Conservation (phyloP, 2,113 vertebrate species). For the Nettapus auritus region DNA sequence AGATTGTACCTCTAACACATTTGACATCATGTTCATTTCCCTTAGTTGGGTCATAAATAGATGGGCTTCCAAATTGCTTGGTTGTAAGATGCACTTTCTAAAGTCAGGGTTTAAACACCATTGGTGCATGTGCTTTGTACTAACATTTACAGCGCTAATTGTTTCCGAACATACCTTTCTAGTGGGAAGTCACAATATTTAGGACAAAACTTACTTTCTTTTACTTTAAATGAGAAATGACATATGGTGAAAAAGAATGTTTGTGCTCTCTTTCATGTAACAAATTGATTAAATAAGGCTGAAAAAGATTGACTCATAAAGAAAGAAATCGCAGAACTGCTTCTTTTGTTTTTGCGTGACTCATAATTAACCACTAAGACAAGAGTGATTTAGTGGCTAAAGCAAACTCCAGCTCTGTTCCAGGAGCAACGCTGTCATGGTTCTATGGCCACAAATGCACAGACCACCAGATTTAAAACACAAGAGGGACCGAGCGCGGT, state of each 20-base stretch:
- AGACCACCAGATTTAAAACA: neutral
- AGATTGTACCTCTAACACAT: neutral
- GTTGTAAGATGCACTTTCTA: neutral
- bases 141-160: neutral
- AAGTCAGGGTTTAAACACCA: neutral
- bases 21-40: neutral
- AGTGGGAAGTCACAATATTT: neutral
- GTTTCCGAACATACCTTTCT: constrained; percentile 19
- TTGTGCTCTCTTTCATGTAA: neutral
- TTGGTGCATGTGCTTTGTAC: neutral
- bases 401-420: neutral
- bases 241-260: neutral
- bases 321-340: neutral
- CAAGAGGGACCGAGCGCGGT: neutral
- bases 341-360: neutral
- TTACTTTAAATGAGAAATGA: constrained; percentile 20
- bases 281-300: constrained; percentile 8
- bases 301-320: constrained; percentile 10
- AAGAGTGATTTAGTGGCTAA: neutral
- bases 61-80: neutral
- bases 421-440: neutral
- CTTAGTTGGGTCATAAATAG: neutral
- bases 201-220: neutral
- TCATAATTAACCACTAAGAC: constrained; percentile 7
- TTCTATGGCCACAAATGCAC: neutral